Conservation (phyloP, 1,140 invertebrate species). For the Ceratoteleas bidentatus region DNA sequence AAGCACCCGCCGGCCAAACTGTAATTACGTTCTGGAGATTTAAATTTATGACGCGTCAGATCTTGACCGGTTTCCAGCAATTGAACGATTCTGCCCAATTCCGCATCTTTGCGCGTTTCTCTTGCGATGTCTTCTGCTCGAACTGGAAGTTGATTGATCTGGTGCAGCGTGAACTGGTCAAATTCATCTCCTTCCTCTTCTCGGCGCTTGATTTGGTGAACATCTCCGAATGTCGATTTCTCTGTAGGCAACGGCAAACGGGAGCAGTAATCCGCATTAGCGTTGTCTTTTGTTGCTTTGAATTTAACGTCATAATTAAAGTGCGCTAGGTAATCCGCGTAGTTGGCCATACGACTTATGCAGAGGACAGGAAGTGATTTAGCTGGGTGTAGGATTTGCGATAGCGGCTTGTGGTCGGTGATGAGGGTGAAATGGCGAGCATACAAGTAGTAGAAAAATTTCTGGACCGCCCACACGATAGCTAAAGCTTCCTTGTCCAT, state of each 20-base stretch:
- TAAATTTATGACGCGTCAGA: slow-evolving; percentile 10
- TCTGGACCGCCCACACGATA: slow-evolving; percentile 1
- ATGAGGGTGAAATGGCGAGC: background rate
- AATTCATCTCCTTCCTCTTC: slow-evolving; percentile 41
- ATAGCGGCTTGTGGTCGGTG: background rate
- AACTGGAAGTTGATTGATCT: slow-evolving; percentile 48
- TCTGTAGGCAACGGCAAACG: background rate
- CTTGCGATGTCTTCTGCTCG: slow-evolving; percentile 31
- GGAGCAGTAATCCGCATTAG: slow-evolving; percentile 1
- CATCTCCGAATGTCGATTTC: too few species aligned
- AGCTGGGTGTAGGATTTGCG: background rate
- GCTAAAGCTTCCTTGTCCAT: slow-evolving; percentile 3
- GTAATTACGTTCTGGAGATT: slow-evolving; percentile 47
- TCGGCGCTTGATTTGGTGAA: too few species aligned
- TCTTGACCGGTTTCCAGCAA: slow-evolving; percentile 30
- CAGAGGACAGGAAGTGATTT: slow-evolving; percentile 1
- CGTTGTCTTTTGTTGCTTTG: background rate
- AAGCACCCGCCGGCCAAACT: slow-evolving; percentile 35
- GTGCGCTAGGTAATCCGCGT: background rate
- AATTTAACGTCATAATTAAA: background rate
- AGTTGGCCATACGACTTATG: slow-evolving; percentile 2
- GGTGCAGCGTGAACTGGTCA: slow-evolving; percentile 27
- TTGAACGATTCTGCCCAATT: slow-evolving; percentile 40
- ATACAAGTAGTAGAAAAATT: slow-evolving; percentile 1
- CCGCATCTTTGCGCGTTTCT: slow-evolving; percentile 39